A percentile compares a stretch with the other conserved stretches of the same genome.
These are phyloP conservation scores for Antheraea assamensis DNA, from an alignment of 2,888 invertebrate genomes.

Conservation along the genomic window DNA sequence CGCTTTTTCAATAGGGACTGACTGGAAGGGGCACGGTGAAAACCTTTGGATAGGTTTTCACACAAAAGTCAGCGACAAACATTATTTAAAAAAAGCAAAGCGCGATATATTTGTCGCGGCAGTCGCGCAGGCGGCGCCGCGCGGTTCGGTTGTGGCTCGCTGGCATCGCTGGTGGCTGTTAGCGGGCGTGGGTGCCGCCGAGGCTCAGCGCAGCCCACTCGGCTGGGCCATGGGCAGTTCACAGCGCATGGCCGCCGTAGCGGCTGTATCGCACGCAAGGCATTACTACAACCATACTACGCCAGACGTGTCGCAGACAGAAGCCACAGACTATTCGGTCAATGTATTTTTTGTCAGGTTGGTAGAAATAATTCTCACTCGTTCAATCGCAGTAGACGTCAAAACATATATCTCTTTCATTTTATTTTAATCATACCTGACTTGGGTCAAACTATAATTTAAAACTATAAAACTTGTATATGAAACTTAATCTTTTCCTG, in stretches of 20 bases:
- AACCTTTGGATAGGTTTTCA: conserved; percentile 22
- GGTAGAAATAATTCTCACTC: conserved; percentile 49
- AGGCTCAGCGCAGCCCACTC: conserved; percentile 78
- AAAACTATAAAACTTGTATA: conserved; percentile 29
- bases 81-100: conserved; percentile 38
- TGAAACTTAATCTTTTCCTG: conserved; percentile 29
- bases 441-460: conserved; percentile 20
- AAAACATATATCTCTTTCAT: not conserved
- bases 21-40: conserved; percentile 34
- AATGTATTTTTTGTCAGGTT: conserved; percentile 91
- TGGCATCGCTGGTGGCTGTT: conserved; percentile 65
- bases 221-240: conserved; percentile 86
- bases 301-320: conserved; percentile 61
- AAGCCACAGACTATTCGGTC: conserved; percentile 64
- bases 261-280: conserved; percentile 72
- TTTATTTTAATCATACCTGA: conserved; percentile 16
- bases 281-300: conserved; percentile 76
- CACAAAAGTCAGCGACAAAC: conserved; percentile 27
- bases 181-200: conserved; percentile 62
- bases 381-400: not conserved
- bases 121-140: conserved; percentile 65
- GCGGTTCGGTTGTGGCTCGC: conserved; percentile 66
- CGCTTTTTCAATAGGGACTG: conserved; percentile 30
- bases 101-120: conserved; percentile 44
- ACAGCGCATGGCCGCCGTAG: conserved; percentile 83